Base-by-base conservation (phyloP, 1,140 invertebrate genomes). In the Bombyx mandarina region DNA sequence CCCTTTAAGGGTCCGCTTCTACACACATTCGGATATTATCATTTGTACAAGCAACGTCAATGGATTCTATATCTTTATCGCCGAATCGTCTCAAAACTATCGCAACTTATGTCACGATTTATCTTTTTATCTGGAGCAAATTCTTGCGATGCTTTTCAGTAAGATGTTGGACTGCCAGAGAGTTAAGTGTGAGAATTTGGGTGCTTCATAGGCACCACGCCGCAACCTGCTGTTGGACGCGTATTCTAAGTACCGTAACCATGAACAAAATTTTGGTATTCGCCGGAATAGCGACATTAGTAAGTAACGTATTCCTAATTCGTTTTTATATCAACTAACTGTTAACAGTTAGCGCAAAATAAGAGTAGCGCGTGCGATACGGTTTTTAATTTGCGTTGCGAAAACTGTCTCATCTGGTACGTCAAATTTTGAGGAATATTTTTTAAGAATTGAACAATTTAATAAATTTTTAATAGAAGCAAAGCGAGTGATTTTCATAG, bases 281-380 rank as follows among this genome's bases (percentile, higher is more conserved):
- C 8, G 66, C 69, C 6, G 69, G 69, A 43, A 46, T 69, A 10
- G 10, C 51, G 7, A 71, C 69, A 5, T 9, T 71, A 58, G 69
- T 71, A 57, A 68, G 69, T 65, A 9, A 48, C 42, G 35, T 42
- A 43, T 12, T n/a, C 44, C 10, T 44, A 44, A 7, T 51, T n/a
- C 7, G 18, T 44, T 54, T 12, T 44, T 43, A 51, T 51, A 51
- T 8, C 9, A 51, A 51, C 3, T 51, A 3, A 35, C 26, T 35
- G 26, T 35, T 35, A 35, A 35, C 26, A 35, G 26, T 35, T 35
- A 35, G 4, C 2, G 26, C 2, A 35, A 35, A 35, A 35, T 35
- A 35, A 35, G 4, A 35, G 4, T 35, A 35, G 26, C 26, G 26
- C 26, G 2, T 35, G 26, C 26, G 26, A 35, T 35, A 35, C 26